Percentiles rank a stretch among this genome's conserved stretches.
These are phyloP conservation scores for Sicus ferrugineus DNA, from an alignment of 2,888 invertebrate genomes.

Conservation along the genomic window DNA sequence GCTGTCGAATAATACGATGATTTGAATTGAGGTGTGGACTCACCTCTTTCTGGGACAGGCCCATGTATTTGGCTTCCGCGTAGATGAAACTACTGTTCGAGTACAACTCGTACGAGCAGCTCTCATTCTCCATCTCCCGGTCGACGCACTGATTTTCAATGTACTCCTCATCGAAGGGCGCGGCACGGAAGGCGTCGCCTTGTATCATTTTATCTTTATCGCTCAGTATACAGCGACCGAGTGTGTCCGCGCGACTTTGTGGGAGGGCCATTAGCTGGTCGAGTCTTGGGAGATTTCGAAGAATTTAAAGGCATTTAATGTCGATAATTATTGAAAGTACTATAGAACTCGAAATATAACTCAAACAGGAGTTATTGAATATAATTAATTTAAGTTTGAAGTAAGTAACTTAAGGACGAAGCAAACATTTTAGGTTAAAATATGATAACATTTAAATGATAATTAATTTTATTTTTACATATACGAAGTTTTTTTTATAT, in stretches of 20 bases:
- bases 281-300: conserved; percentile 41
- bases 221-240: conserved; percentile 76
- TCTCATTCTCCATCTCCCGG: conserved; percentile 67
- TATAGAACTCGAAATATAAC: not conserved
- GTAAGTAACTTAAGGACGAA: too few species aligned
- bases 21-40: conserved; percentile 31
- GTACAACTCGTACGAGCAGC: conserved; percentile 81
- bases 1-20: not conserved
- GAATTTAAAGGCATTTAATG: not conserved
- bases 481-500: too few species aligned
- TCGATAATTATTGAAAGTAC: not conserved
- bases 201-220: conserved; percentile 77
- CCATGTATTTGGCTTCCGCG: conserved; percentile 63
- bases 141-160: conserved; percentile 83
- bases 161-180: conserved; percentile 80
- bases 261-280: conserved; percentile 12
- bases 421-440: too few species aligned
- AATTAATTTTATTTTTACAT: too few species aligned
- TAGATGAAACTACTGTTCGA: conserved; percentile 74
- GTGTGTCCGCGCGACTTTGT: conserved; percentile 47
- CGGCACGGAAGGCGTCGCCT: conserved; percentile 79
- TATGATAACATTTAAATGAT: too few species aligned
- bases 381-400: too few species aligned
- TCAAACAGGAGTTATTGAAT: too few species aligned
- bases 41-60: conserved; percentile 63